Percentiles rank a stretch among this genome's conserved stretches.
These are phyloP conservation scores for Pipistrellus pygmaeus DNA, from an alignment of 2,797 vertebrate genomes.

Conservation along the genomic window DNA sequence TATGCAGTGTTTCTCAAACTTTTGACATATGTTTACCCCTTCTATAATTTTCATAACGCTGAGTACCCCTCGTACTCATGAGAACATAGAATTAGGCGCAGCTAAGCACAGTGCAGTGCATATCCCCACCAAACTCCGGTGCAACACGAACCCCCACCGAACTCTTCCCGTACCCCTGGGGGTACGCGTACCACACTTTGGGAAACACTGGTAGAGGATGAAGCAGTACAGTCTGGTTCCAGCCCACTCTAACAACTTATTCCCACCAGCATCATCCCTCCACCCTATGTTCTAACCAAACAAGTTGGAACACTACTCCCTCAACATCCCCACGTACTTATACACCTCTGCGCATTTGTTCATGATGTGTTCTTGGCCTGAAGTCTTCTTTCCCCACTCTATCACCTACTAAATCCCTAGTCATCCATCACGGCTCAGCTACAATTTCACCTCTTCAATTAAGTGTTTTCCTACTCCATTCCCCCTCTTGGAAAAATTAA, in stretches of 20 bases:
- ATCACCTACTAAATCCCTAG: background rate
- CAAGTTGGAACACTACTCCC: background rate
- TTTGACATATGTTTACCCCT: no score
- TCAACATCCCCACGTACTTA: accelerated
- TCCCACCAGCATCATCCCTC: background rate
- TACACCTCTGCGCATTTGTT: background rate
- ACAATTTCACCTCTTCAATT: constrained; percentile 3
- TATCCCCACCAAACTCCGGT: no score
- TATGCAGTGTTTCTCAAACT: no score
- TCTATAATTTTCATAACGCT: no score
- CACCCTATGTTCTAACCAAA: background rate
- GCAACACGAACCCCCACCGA: no score
- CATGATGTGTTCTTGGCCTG: background rate
- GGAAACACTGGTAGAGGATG: background rate
- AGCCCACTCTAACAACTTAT: background rate
- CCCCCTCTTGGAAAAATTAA: background rate
- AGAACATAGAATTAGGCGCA: no score
- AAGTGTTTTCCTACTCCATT: background rate
- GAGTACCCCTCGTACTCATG: no score
- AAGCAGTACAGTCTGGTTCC: background rate
- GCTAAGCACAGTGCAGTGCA: no score
- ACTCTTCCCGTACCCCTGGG: no score
- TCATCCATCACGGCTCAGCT: background rate
- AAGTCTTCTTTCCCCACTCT: background rate
- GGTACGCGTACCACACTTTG: no score